phyloP scores from a whole-genome alignment of 2,113 vertebrate genomes.

The Seriola rivoliana region DNA sequence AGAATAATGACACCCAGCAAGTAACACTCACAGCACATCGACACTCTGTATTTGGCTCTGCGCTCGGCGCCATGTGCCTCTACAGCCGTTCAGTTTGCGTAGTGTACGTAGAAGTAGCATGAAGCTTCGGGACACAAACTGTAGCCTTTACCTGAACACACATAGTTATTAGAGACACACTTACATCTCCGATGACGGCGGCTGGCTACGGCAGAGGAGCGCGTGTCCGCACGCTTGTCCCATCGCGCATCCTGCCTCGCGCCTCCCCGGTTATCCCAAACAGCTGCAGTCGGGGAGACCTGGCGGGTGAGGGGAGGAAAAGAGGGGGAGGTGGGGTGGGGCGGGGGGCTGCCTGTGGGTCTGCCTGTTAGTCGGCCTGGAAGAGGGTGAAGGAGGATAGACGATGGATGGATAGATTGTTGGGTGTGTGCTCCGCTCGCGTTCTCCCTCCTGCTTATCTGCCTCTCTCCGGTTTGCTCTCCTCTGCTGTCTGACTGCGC shows the following conservation, averaged over 20 bases:
- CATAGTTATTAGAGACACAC: conserved; percentile 68
- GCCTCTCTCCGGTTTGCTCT: conserved; percentile 43
- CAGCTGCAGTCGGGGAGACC: conserved; percentile 67
- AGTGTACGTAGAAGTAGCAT: conserved; percentile 7
- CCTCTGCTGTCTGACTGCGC: conserved; percentile 54
- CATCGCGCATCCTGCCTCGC: conserved; percentile 94
- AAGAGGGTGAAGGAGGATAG: conserved; percentile 26
- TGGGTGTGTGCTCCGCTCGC: conserved; percentile 54
- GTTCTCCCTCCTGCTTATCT: conserved; percentile 40
- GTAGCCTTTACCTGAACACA: background rate
- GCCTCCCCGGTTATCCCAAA: conserved; percentile 76
- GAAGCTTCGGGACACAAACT: conserved; percentile 4
- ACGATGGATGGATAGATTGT: conserved; percentile 39
- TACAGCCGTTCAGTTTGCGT: background rate
- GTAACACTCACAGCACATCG: conserved; percentile 40
- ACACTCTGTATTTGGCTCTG: conserved; percentile 36
- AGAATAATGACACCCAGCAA: conserved; percentile 55
- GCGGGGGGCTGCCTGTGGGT: background rate
- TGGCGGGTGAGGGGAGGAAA: conserved; percentile 6
- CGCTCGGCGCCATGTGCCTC: conserved; percentile 48
- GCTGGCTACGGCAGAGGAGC: conserved; percentile 97
- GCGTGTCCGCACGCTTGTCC: conserved; percentile 98
- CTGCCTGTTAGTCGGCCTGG: conserved; percentile 16
- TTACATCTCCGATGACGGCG: conserved; percentile 90
- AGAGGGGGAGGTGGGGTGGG: background rate